Base-by-base conservation (phyloP, 2,113 vertebrate species). In the Upupa epops region DNA sequence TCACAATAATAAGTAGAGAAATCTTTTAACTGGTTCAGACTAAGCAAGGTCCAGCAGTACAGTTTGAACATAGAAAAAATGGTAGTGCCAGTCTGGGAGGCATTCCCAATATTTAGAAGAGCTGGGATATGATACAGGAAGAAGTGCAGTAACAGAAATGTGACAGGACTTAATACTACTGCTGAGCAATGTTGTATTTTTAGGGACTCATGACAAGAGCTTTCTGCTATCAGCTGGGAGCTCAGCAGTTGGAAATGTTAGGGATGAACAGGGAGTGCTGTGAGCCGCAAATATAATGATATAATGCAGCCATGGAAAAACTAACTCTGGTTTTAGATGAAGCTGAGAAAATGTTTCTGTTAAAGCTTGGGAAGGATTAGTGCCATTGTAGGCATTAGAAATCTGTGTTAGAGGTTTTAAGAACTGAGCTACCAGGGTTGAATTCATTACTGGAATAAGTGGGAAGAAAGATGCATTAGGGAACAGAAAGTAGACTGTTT, bases 221-320 rank as follows among this genome's bases (percentile, higher is more conserved):
- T 94, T 89, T 94, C 55, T 91, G 78, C 87, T 88, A 89, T 94
- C 89, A 92, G 82, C 89, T 95, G 87, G 79, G 60, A 92, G 91
- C 75, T 77, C 51, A 76, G 74, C 56, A 66, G 79, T 83, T 90
- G 82, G 56, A 94, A 89, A 88, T 48, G 48, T 31, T 91, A 21
- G 79, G 46, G 82, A 77, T 49, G 90, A 92, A 71, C 85, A 83
- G 63, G 81, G 87, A 92, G 75, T 89, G 64, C 88, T 86, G 34
- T 28, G 52, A 92, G 83, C 60, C 79, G 60, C 91, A 83, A 88
- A 77, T 94, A 73, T 6, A 77, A 32, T 63, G 25, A 77, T 94
- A 73, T 6, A 77, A 32, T 63, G 25, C 69, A 83, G 75, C 68
- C 3, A 0, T 70, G 72, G 66, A 83, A 80, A 45, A 88, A 73